Conservation (phyloP, 2,888 invertebrate genomes). For the Heterodera filipjevi region DNA sequence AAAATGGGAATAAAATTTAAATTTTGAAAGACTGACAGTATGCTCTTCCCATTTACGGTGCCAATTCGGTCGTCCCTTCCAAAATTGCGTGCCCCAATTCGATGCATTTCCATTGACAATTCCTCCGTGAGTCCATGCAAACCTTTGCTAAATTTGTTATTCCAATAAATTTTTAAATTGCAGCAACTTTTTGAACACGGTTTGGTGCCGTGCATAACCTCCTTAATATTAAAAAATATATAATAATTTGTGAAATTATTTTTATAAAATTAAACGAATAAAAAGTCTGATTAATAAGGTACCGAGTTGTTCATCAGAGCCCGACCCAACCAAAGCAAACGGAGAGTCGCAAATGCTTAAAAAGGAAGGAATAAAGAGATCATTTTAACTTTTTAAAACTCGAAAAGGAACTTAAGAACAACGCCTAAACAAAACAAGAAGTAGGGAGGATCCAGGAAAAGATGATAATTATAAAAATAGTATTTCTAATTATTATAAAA, state of each 20-base stretch:
- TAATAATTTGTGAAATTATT: neutral
- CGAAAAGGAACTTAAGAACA: too few relatives aligned
- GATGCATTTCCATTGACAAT: slow-evolving; percentile 78
- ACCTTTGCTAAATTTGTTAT: slow-evolving; percentile 29
- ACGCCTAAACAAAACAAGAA: too few relatives aligned
- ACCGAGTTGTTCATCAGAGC: slow-evolving; percentile 76
- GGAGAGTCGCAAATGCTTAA: neutral
- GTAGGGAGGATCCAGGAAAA: too few relatives aligned
- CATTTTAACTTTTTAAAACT: too few relatives aligned
- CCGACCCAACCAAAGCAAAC: slow-evolving; percentile 79
- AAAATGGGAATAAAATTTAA: neutral
- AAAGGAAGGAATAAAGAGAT: neutral
- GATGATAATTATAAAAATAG: too few relatives aligned
- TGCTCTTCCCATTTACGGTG: slow-evolving; percentile 26
- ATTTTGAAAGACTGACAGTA: slow-evolving; percentile 29
- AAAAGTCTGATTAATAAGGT: too few relatives aligned
- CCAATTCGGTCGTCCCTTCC: slow-evolving; percentile 89
- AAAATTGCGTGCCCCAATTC: slow-evolving; percentile 86
- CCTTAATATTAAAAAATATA: slow-evolving; percentile 75
- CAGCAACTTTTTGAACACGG: slow-evolving; percentile 68
- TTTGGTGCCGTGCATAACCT: slow-evolving; percentile 87
- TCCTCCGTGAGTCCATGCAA: slow-evolving; percentile 63
- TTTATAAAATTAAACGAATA: neutral
- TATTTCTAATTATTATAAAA: too few relatives aligned
- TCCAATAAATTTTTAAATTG: neutral